Evolutionary conservation across 92 coral and sea anemone genomes (phyloP).

Genomic region (Galaxea fascicularis): DNA sequence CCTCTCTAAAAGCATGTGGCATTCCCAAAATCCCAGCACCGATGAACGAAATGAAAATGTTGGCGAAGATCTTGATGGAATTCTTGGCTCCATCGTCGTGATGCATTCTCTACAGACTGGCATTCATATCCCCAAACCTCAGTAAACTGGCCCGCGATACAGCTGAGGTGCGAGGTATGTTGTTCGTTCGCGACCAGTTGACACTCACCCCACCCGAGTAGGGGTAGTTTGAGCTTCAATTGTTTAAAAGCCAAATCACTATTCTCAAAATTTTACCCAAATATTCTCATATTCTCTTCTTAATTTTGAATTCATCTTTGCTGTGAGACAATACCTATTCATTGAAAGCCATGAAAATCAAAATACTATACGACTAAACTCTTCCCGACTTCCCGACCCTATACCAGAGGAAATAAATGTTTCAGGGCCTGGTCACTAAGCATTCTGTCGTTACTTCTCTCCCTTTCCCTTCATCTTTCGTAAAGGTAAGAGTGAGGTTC

Average conservation of each 20-base stretch:
- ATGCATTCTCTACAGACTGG: slow-evolving; percentile 44
- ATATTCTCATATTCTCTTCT: too few relatives aligned
- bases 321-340: not conserved
- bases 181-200: not conserved
- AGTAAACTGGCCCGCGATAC: slow-evolving; percentile 2
- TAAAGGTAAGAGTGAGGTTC: slow-evolving; percentile 11
- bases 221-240: not conserved
- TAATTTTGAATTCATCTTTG: not conserved
- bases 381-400: slow-evolving; percentile 5
- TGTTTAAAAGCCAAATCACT: not conserved
- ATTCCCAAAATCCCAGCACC: slow-evolving; percentile 99
- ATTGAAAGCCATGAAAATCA: not conserved
- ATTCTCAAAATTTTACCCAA: too few relatives aligned
- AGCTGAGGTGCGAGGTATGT: not conserved
- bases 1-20: slow-evolving; percentile 98
- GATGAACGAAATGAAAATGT: slow-evolving; percentile 95
- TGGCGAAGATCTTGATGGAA: slow-evolving; percentile 93
- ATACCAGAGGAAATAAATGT: not conserved
- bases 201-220: not conserved
- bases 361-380: not conserved
- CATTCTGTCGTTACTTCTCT: slow-evolving; percentile 24
- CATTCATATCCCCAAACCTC: slow-evolving; percentile 9
- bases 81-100: slow-evolving; percentile 96
- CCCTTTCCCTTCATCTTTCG: slow-evolving; percentile 72
- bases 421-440: slow-evolving; percentile 64